phyloP scores from a whole-genome alignment of 2,797 vertebrate genomes.

The Menidia menidia region DNA sequence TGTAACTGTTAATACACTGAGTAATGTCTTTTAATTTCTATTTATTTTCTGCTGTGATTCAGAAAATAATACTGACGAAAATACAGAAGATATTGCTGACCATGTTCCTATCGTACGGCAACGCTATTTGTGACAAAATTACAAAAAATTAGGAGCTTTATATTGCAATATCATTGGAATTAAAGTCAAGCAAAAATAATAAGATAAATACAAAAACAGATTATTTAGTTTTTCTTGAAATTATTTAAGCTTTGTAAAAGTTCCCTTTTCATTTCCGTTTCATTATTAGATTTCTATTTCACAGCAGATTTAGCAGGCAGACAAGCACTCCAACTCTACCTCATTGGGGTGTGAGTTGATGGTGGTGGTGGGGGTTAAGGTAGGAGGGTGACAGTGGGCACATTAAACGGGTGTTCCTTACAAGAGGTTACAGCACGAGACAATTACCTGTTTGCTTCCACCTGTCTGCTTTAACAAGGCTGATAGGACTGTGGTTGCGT shows the following conservation, averaged over 20 bases:
- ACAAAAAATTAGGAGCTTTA: neutral
- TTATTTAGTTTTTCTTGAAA: neutral
- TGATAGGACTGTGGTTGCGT: conserved; percentile 68
- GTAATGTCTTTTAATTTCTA: no score
- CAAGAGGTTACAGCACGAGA: conserved; percentile 74
- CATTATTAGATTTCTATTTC: conserved; percentile 15
- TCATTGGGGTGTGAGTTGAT: neutral
- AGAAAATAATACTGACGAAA: no score
- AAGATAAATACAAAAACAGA: neutral
- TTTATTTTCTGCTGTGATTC: no score
- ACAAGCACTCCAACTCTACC: conserved; percentile 19
- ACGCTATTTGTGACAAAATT: neutral
- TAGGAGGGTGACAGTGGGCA: neutral
- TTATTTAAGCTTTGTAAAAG: no score
- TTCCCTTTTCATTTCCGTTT: conserved; percentile 15
- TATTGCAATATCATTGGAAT: no score
- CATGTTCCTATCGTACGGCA: neutral
- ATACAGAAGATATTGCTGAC: neutral
- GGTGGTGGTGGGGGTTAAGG: neutral
- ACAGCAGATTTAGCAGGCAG: conserved; percentile 9
- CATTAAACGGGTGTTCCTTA: conserved; percentile 70
- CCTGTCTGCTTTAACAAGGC: conserved; percentile 70
- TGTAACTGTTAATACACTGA: no score
- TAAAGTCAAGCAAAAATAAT: neutral
- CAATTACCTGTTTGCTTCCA: conserved; percentile 72